Percentiles rank a stretch among this genome's conserved stretches.
These are phyloP conservation scores for Poliocrania exsul DNA, from an alignment of 2,797 vertebrate species.

Conservation along the genomic window DNA sequence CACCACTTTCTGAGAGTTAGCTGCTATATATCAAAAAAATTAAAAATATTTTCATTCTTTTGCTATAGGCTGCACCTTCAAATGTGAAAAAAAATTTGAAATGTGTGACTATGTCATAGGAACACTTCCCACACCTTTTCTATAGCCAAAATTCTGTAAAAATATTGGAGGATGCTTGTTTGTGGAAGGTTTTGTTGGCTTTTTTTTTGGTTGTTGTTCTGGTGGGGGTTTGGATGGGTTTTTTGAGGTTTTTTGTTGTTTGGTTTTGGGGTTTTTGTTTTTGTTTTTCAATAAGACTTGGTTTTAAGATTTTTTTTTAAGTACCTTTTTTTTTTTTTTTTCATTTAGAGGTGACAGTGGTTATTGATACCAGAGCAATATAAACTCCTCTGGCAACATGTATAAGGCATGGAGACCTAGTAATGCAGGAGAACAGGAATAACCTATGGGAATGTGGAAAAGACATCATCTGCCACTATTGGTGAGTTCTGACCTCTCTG, in stretches of 20 bases:
- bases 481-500: background rate
- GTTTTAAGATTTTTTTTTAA: background rate
- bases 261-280: background rate
- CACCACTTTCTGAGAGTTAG: background rate
- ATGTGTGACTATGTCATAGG: fast-evolving
- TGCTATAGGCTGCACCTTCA: background rate
- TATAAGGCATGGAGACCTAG: background rate
- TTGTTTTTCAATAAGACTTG: no score
- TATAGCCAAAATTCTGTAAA: background rate
- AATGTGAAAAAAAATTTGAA: background rate
- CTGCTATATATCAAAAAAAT: background rate
- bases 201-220: background rate
- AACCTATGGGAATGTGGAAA: background rate
- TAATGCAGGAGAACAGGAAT: background rate
- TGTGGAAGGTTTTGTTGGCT: background rate
- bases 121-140: background rate
- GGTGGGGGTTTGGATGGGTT: background rate
- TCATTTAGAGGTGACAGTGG: background rate
- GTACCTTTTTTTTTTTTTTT: background rate
- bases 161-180: background rate
- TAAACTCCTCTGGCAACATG: background rate
- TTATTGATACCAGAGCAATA: background rate
- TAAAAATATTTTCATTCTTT: background rate
- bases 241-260: no score
- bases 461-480: background rate